Evolutionary conservation across 2,113 vertebrate species (phyloP), one percentile per base, ranked within the genome.

Genomic region (Columba janthina): DNA sequence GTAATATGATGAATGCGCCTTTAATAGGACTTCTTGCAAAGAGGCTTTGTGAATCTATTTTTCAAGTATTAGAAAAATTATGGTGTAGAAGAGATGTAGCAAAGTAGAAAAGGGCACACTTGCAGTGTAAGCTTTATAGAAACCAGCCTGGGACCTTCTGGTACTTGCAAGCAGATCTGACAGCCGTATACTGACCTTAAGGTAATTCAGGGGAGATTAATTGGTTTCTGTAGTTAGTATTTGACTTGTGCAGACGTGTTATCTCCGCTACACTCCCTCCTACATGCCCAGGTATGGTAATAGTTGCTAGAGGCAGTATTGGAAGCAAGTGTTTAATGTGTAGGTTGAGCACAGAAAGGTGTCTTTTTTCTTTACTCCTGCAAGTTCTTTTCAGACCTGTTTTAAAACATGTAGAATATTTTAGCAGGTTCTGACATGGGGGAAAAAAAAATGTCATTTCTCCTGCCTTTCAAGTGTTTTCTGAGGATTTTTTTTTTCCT

Each of bases 241-340:
- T 22, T n/a, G 36, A n/a, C 11, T 46, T 34, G n/a, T 66, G 54
- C 69, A 66, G 76, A 11, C 11, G 26, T 18, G 11, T 56, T 56
- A 26, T 26, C 28, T 53, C 57, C 72, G 78, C 70, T 73, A 1
- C 6, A 1, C 29, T 53, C 38, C 31, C 42, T 67, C 32, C 26
- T 50, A 1, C 11, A 0, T 5, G 51, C 31, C 5, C 3, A 11
- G 9, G 5, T 40, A 26, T 4, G 2, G 42, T 12, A 6, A 6
- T 2, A 42, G 19, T 24, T 82, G 57, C 53, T 32, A 28, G 34
- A 56, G 44, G 12, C n/a, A 1, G 4, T 13, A n/a, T 3, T 77
- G 38, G 65, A 62, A 72, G 17, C 2, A 3, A 44, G 22, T 29
- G 5, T 69, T 54, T 29, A 32, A 66, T 3, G 40, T 26, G 19